Evolutionary conservation across 2,797 vertebrate species (phyloP), one percentile per base, ranked within the genome.

Genomic region (Erethizon dorsatum): DNA sequence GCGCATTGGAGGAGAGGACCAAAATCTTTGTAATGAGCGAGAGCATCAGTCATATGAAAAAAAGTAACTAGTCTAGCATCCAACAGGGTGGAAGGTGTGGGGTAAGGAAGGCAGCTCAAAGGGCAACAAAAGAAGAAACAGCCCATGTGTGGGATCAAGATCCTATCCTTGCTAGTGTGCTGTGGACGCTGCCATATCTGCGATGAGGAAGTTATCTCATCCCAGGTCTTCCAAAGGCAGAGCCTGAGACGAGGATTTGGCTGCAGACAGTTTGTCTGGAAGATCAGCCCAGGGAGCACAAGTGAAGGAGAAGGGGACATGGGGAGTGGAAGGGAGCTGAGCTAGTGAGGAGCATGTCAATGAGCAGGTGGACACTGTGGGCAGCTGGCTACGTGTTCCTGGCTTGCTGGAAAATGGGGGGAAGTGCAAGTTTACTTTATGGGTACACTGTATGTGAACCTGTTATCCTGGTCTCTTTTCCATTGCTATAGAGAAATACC

Each of bases 81-180:
- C 28, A 26, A 9, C 13, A 33, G 63, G 31, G 67, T 80, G 50
- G 83, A 83, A 86, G 41, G 50, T 3, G 0, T 71, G 63, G 31
- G 33, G 31, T 47, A 31, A 37, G 89, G 65, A 91, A 90, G 67
- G 45, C 41, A 95, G 71, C 93, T 92, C 78, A 92, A 90, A 96
- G 67, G 56, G 63, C 52, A 59, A 13, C 33, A 71, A 94, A 97
- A 93, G 84, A 89, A 95, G 82, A 20, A 96, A 52, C 15, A 28
- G 37, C 31, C 83, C 63, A 65, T 50, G 61, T n/a, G 57, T 37
- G 37, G 56, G 54, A 90, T 71, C 69, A 41, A 50, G 22, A 52
- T 77, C 6, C 45, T 50, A 6, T 41, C 28, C 47, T 45, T 65
- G 52, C 91, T 80, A 26, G 47, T 26, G 26, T 24, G 20, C 52